These are phyloP conservation scores for Phenacoccus solenopsis DNA, from an alignment of 1,140 invertebrate genomes.

Conservation along the genomic window DNA sequence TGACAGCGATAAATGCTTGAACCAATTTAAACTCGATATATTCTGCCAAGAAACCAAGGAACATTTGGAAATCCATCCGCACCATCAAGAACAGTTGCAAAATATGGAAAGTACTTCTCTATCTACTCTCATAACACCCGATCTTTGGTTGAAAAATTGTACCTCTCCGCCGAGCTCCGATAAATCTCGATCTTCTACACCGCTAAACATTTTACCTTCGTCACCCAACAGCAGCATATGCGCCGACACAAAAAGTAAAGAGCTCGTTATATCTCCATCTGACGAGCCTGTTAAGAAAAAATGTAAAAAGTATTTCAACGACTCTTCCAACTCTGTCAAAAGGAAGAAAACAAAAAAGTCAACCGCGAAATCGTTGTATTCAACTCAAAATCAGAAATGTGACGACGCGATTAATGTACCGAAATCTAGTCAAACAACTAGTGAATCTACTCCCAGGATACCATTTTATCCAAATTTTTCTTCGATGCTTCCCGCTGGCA, in stretches of 20 bases:
- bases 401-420: neutral
- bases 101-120: constrained; percentile 35
- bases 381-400: neutral
- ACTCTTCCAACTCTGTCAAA: neutral
- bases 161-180: constrained; percentile 41
- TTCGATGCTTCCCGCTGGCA: neutral
- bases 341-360: neutral
- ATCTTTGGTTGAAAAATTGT: constrained; percentile 69
- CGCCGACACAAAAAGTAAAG: constrained; percentile 18
- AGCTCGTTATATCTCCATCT: constrained; percentile 6
- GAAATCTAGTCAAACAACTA: neutral
- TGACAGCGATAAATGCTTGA: constrained; percentile 79
- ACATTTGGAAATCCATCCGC: constrained; percentile 69
- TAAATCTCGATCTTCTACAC: constrained; percentile 33
- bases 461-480: neutral
- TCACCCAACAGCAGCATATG: constrained; percentile 18
- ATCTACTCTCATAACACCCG: constrained; percentile 60
- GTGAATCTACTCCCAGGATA: neutral
- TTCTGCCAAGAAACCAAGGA: constrained; percentile 84
- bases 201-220: constrained; percentile 25
- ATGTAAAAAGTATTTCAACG: neutral
- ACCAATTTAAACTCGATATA: constrained; percentile 92
- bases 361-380: neutral
- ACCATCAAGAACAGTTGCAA: constrained; percentile 35
- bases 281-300: neutral